Evolutionary conservation across 2,797 vertebrate species (phyloP), one percentile per base, ranked within the genome.

Genomic region (Sebastes oblongus): DNA sequence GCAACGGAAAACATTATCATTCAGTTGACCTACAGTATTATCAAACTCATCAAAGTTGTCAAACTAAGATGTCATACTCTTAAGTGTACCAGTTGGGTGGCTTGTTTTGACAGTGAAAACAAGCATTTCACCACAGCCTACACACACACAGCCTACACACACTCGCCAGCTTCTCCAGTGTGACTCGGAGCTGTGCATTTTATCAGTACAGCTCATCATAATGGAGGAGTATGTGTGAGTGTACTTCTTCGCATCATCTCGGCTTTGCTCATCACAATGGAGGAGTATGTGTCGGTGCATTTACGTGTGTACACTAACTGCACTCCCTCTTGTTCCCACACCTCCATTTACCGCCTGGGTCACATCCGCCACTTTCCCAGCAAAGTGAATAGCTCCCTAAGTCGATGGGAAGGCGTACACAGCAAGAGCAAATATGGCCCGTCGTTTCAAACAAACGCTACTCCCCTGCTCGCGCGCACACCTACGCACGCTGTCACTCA

Each of bases 401-500:
- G 60, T 64, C 14, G 9, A 66, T 22, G 50, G 67, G 62, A 81
- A 85, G 82, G 77, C 75, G 78, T 66, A 9, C 71, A 71, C 50
- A 59, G 77, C 10, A 1, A 77, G 56, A 73, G 73, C 66, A 86
- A 77, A 81, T 9, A 12, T 0, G 4, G 56, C 55, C 46, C 4
- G 32, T 13, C 0, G 55, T 75, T 80, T 86, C 80, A 76, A 87
- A 87, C 73, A 50, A 82, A 82, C n/a, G 4, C 30, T 10, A 8
- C 71, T 58, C 67, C 74, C 73, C 74, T 56, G 60, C 83, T 75
- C 8, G 3, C 68, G 3, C 61, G 8, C 77, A 86, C 88, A 86
- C 89, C 83, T 78, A 91, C 89, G 46, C 91, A 75, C 13, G 3
- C 77, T 18, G 77, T 82, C 84, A 70, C 75, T 86, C 78, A 76